phyloP scores from a whole-genome alignment of 1,140 invertebrate genomes.

The Neodiprion pinetum region DNA sequence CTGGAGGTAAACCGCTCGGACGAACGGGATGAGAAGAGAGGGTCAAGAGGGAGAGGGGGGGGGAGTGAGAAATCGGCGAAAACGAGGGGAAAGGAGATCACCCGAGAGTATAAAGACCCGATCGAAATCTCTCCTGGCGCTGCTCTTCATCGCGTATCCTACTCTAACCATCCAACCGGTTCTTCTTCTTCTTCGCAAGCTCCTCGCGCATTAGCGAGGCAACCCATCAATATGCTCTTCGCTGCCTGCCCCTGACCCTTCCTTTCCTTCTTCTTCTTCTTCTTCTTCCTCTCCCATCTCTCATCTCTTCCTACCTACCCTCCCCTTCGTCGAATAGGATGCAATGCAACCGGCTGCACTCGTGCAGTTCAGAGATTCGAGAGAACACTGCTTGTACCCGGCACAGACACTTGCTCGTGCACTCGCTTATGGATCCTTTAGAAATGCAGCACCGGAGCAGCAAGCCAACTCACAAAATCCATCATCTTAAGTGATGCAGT shows the following conservation, averaged over 20 bases:
- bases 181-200: background rate
- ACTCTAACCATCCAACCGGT: background rate
- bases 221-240: no score
- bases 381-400: no score
- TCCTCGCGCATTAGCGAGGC: no score
- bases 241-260: background rate
- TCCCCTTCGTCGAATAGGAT: no score
- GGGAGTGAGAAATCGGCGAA: background rate
- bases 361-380: no score
- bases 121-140: background rate
- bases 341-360: no score
- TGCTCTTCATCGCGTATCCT: background rate
- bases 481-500: conserved; percentile 7
- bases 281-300: background rate
- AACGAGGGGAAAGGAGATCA: background rate
- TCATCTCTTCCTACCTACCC: background rate
- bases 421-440: no score
- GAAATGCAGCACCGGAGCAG: no score
- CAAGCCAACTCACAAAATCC: conserved; percentile 3
- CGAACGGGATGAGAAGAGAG: background rate
- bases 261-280: background rate
- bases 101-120: background rate
- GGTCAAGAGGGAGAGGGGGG: background rate
- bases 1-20: no score
- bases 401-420: no score